Evolutionary conservation across 2,888 invertebrate species (phyloP).

Genomic region (Caenorhabditis becei): DNA sequence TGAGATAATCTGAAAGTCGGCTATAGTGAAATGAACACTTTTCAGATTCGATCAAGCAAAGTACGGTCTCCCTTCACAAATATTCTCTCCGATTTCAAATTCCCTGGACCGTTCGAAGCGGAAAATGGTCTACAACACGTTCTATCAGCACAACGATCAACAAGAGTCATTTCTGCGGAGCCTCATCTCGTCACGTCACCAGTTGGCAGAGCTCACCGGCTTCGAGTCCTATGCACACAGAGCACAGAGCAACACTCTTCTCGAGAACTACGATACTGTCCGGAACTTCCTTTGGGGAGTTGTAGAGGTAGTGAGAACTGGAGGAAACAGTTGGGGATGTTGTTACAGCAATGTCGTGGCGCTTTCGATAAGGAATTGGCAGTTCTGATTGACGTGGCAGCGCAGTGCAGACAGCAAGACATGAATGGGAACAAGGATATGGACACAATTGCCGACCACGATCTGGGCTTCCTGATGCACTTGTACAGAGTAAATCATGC

Average conservation of each 20-base stretch:
- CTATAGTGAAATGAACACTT: not conserved
- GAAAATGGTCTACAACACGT: constrained; percentile 71
- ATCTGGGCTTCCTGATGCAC: constrained; percentile 71
- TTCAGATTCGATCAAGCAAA: constrained; percentile 63
- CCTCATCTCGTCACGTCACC: constrained; percentile 88
- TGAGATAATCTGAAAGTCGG: constrained; percentile 8
- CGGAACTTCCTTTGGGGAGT: constrained; percentile 75
- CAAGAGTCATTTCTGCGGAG: constrained; percentile 81
- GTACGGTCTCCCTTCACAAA: constrained; percentile 57
- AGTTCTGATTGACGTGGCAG: constrained; percentile 67
- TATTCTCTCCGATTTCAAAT: constrained; percentile 67
- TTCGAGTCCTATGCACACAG: constrained; percentile 92
- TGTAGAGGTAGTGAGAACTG: constrained; percentile 75
- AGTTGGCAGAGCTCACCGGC: constrained; percentile 91
- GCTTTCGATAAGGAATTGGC: constrained; percentile 73
- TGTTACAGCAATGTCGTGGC: constrained; percentile 61
- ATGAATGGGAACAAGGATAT: not conserved
- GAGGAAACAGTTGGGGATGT: too few relatives aligned
- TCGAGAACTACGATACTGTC: constrained; percentile 80
- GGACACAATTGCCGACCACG: constrained; percentile 65
- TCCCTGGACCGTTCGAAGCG: constrained; percentile 68
- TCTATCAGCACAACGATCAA: constrained; percentile 71
- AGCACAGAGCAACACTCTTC: constrained; percentile 90
- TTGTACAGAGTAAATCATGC: constrained; percentile 68
- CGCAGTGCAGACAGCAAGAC: constrained; percentile 58